Evolutionary conservation across 2,797 vertebrate genomes (phyloP), one percentile per base, ranked within the genome.

Genomic region (Natrix natrix): DNA sequence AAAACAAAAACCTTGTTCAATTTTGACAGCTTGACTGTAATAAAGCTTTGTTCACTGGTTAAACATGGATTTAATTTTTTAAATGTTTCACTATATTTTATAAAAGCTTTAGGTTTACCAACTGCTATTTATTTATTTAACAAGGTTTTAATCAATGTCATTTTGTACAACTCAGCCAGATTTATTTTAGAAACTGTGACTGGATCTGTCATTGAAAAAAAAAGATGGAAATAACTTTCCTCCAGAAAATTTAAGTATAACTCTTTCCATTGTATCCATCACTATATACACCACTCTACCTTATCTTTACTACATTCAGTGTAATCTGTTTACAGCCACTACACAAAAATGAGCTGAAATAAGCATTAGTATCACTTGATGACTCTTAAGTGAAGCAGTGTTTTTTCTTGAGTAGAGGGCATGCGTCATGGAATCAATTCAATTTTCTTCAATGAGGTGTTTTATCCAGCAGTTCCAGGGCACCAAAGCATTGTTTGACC

Each of bases 211-310:
- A 83, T 43, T 60, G 56, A 78, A 59, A 87, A 55, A 48, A 48
- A 37, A 37, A 54, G 55, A 91, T 52, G 20, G 52, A 88, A 91
- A 63, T 8, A 88, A 26, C 14, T 54, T n/a, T 2, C 3, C 14
- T 10, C 37, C 24, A 57, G 22, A 54, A 37, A 61, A 5, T 3
- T 57, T 59, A 92, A 92, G 1, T 32, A 90, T 32, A 91, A 28
- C 48, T 93, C 61, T 3, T 22, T 5, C 54, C 48, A 88, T 14
- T 16, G 13, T 57, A 92, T 48, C 26, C 43, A 43, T 43, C 43
- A 43, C 43, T 43, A 4, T 43, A 43, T 43, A 1, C 11, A 57
- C 10, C 28, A 1, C 3, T 0, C 0, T 0, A 0, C 0, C 60
- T 3, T 24, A 14, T 43, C 4, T 91, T 54, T 52, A 83, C 13